phyloP scores from a whole-genome alignment of 2,113 vertebrate species.

The Ia io region DNA sequence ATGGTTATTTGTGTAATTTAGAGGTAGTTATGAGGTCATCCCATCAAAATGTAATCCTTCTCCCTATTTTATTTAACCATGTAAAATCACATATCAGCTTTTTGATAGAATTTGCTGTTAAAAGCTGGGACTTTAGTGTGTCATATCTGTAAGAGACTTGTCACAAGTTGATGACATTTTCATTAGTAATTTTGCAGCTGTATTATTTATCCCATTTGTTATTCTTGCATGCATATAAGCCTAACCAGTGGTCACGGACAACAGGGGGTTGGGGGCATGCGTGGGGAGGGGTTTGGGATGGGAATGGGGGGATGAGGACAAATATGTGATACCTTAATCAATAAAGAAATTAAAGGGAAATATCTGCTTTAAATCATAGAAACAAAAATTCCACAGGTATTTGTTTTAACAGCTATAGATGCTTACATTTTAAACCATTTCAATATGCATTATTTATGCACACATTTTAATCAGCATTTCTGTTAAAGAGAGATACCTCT shows the following conservation, averaged over 20 bases:
- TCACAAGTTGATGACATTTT: slow-evolving; percentile 20
- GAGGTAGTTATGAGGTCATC: neutral
- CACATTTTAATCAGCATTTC: neutral
- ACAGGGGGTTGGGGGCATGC: no score
- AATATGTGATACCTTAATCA: no score
- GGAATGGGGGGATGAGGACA: no score
- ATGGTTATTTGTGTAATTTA: neutral
- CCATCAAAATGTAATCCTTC: slow-evolving; percentile 27
- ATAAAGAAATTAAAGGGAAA: neutral
- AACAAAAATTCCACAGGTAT: neutral
- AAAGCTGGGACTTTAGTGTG: neutral
- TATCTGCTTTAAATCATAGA: neutral
- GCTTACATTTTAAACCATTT: neutral
- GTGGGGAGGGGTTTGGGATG: no score
- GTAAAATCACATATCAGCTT: neutral
- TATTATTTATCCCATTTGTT: neutral
- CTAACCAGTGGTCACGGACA: no score
- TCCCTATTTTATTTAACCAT: neutral
- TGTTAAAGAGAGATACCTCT: neutral
- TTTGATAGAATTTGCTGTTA: neutral
- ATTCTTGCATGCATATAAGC: neutral
- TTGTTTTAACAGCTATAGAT: neutral
- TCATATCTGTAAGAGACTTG: neutral
- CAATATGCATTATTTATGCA: neutral
- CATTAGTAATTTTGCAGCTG: neutral